phyloP scores from a whole-genome alignment of 2,113 vertebrate species.

The Corythornis madagascariensis region DNA sequence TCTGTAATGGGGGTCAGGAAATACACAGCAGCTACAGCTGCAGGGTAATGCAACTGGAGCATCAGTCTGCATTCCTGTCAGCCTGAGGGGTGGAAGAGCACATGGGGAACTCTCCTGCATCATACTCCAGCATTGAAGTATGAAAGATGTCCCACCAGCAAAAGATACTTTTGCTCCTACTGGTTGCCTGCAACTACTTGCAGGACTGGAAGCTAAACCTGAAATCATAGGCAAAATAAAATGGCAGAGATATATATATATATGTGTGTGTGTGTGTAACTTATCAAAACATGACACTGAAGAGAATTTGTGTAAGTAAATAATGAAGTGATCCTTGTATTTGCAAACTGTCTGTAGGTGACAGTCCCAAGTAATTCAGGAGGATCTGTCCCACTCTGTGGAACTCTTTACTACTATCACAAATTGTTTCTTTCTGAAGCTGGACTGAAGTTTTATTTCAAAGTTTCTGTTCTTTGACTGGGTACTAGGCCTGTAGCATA shows the following conservation, averaged over 20 bases:
- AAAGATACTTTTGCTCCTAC: not conserved
- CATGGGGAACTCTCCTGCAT: not conserved
- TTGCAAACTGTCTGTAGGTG: not conserved
- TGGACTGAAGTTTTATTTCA: not conserved
- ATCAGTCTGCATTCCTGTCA: fast-evolving
- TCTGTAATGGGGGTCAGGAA: not conserved
- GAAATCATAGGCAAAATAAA: not conserved
- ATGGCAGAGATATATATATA: not conserved
- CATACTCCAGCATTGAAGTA: not conserved
- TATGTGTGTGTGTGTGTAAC: not conserved
- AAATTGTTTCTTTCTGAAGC: not conserved
- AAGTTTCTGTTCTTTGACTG: not conserved
- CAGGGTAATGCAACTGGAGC: not conserved
- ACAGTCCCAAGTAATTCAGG: not conserved
- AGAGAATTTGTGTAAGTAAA: not conserved
- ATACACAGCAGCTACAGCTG: not conserved
- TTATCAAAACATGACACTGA: not conserved
- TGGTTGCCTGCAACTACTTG: not conserved
- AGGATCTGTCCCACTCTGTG: fast-evolving
- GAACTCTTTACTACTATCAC: not conserved
- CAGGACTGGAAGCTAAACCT: not conserved
- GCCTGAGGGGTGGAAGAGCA: fast-evolving
- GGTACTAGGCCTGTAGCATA: not conserved
- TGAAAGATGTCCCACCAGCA: not conserved
- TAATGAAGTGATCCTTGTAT: not conserved